Percentiles rank a stretch among this genome's conserved stretches.
Evolutionary conservation across 1,140 invertebrate genomes (phyloP).

Genomic region (Scaptomyza graminum): DNA sequence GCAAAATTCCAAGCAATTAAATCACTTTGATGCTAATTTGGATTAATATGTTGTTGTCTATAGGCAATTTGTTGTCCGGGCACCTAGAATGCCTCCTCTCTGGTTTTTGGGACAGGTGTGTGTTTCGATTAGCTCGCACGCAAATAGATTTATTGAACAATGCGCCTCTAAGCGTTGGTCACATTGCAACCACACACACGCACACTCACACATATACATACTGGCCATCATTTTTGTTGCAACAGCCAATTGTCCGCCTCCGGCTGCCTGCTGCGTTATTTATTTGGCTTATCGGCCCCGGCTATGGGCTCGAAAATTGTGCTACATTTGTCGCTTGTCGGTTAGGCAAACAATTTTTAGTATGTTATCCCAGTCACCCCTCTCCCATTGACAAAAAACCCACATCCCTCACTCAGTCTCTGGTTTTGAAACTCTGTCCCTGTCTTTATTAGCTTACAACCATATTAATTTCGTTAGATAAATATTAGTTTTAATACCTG

Average conservation of each 20-base stretch:
- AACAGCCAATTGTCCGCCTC: slow-evolving; percentile 15
- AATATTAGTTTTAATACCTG: slow-evolving; percentile 81
- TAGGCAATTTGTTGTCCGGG: slow-evolving; percentile 44
- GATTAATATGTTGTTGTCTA: slow-evolving; percentile 83
- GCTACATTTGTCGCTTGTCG: slow-evolving; percentile 75
- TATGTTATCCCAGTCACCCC: neutral
- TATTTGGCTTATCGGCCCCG: slow-evolving; percentile 76
- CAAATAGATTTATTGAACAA: slow-evolving; percentile 61
- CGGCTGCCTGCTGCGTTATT: slow-evolving; percentile 60
- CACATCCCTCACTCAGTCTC: neutral
- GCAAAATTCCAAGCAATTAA: slow-evolving; percentile 84
- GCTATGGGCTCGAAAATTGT: slow-evolving; percentile 66
- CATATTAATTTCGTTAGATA: slow-evolving; percentile 83
- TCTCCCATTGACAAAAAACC: neutral
- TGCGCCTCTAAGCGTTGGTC: slow-evolving; percentile 39
- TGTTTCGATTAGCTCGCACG: slow-evolving; percentile 50
- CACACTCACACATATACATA: neutral
- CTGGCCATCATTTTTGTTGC: slow-evolving; percentile 34
- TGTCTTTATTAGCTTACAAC: slow-evolving; percentile 73
- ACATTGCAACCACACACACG: slow-evolving; percentile 20
- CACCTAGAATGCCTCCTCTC: neutral
- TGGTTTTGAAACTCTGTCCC: slow-evolving; percentile 6
- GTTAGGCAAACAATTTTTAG: slow-evolving; percentile 69
- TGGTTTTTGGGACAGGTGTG: slow-evolving; percentile 31
- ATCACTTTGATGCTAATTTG: slow-evolving; percentile 84